Evolutionary conservation across 2,797 vertebrate genomes (phyloP), one percentile per base, ranked within the genome.

Genomic region (Austrolebias charrua): DNA sequence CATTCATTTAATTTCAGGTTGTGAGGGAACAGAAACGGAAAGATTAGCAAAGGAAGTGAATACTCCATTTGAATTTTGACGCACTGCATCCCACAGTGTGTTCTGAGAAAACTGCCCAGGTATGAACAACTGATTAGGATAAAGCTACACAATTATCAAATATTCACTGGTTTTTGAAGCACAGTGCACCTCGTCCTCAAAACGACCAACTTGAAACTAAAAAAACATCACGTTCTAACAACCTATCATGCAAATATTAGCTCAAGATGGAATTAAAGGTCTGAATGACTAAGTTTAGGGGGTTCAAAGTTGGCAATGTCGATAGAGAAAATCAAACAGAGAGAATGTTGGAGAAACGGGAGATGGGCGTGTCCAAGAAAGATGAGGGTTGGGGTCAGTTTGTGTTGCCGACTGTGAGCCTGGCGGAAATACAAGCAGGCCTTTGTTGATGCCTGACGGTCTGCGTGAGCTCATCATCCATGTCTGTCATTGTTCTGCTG

Each of bases 401-500:
- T 77, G 83, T 82, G 76, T 55, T 53, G 71, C 65, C 0, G 42
- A 50, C 71, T 66, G 31, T 45, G 62, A 70, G 51, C 64, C 51
- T 50, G 63, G 69, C 48, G 14, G 68, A 31, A 76, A 62, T 55
- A 86, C 80, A 90, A 77, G 50, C 70, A 12, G 61, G 59, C 53
- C 80, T 81, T 90, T 91, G 87, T 91, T 80, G n/a, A n/a, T n/a
- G n/a, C n/a, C n/a, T n/a, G 57, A 1, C 4, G 72, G 77, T 77
- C 58, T 19, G 71, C 60, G 81, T 90, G 89, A 91, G 88, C 85
- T 90, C 90, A 90, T 86, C 86, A 78, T 86, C 80, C 75, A 75
- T 83, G 80, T 85, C 81, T 65, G 73, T 86, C 87, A 87, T 90
- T 90, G 89, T 90, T 89, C 67, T 13, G 69, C 65, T 6, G 73